A percentile compares a stretch with the other conserved stretches of the same genome.
Conservation (phyloP, 1,140 invertebrate genomes). For the Streblospio benedicti region DNA sequence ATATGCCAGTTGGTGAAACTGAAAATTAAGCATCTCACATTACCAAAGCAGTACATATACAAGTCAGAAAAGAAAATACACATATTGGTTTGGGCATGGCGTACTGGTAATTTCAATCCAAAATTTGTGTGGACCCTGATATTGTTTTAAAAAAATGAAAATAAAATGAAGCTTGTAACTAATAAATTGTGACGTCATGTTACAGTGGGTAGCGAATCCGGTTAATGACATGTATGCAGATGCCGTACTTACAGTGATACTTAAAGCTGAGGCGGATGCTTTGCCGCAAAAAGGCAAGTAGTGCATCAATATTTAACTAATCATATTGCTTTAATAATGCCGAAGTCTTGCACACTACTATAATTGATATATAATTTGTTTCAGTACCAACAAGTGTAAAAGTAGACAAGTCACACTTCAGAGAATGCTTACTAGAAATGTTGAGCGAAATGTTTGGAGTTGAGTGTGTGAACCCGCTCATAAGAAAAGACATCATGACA, state of each 20-base stretch:
- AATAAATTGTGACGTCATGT: no score
- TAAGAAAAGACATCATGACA: constrained; percentile 78
- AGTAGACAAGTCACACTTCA: constrained; percentile 43
- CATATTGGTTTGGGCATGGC: no score
- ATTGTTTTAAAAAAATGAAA: no score
- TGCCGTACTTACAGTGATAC: constrained; percentile 68
- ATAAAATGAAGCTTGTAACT: no score
- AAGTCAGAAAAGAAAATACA: no score
- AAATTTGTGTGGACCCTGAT: no score
- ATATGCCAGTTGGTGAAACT: no score
- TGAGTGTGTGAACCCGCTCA: constrained; percentile 86
- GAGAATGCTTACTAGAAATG: constrained; percentile 86
- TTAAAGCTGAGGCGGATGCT: constrained; percentile 40
- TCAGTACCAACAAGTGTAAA: constrained; percentile 31
- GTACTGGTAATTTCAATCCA: no score
- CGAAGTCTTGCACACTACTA: no score
- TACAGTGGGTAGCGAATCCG: constrained; percentile 83
- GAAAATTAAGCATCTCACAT: no score
- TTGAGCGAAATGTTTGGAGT: constrained; percentile 76
- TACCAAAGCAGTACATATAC: no score
- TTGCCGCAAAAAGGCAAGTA: constrained; percentile 34
- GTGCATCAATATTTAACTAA: background rate
- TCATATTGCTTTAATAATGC: background rate
- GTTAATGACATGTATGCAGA: constrained; percentile 98
- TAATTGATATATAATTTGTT: constrained; percentile 12